phyloP scores from a whole-genome alignment of 2,113 vertebrate genomes.

The Channa argus region DNA sequence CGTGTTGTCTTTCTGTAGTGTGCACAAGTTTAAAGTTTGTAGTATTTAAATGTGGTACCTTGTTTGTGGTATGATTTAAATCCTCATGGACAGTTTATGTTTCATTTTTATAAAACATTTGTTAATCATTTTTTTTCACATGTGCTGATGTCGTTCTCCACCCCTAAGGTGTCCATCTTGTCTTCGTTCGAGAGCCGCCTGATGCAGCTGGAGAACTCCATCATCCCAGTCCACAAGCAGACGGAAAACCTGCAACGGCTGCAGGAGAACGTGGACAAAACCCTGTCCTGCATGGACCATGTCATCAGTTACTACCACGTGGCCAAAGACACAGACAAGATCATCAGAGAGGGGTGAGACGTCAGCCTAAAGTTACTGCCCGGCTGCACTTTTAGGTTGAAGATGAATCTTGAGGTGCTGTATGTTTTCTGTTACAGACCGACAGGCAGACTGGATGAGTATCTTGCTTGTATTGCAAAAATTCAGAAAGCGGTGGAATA shows the following conservation, averaged over 20 bases:
- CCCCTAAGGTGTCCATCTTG: constrained; percentile 91
- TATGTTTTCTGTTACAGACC: constrained; percentile 81
- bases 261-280: constrained; percentile 97
- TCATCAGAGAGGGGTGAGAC: constrained; percentile 93
- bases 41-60: no score
- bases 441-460: constrained; percentile 93
- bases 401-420: background rate
- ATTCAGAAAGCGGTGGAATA: constrained; percentile 99
- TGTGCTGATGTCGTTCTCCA: background rate
- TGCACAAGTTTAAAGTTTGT: no score
- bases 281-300: constrained; percentile 93
- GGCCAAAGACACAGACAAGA: constrained; percentile 95
- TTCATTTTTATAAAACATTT: no score
- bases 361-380: no score
- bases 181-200: constrained; percentile 98
- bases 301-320: constrained; percentile 99
- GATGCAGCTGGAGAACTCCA: constrained; percentile 98
- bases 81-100: no score
- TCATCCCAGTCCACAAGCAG: constrained; percentile 98
- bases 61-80: no score
- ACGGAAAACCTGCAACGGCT: constrained; percentile 97
- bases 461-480: constrained; percentile 93
- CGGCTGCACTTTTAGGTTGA: no score
- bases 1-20: no score
- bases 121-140: no score